Evolutionary conservation across 2,888 invertebrate genomes (phyloP).

Genomic region (Seira sanloemensis): DNA sequence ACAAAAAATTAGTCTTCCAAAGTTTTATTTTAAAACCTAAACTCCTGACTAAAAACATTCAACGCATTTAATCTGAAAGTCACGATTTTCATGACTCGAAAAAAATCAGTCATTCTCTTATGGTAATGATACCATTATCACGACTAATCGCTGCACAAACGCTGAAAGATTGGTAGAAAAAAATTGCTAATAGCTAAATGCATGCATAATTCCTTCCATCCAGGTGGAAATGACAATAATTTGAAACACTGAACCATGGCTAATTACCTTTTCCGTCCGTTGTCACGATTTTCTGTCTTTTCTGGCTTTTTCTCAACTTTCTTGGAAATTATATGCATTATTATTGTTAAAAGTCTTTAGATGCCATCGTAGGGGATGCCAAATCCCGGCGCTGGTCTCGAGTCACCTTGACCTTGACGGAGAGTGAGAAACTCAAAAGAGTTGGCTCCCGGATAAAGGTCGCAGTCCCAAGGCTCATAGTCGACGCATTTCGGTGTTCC

Average conservation of each 20-base stretch:
- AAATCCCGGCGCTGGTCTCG: slow-evolving; percentile 45
- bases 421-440: neutral
- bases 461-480: slow-evolving; percentile 56
- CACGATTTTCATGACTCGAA: neutral
- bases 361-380: slow-evolving; percentile 63
- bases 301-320: neutral
- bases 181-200: too few relatives aligned
- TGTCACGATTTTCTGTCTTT: too few relatives aligned
- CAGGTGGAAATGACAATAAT: neutral
- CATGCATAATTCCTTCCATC: too few relatives aligned
- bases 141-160: neutral
- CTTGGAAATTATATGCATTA: neutral
- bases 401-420: slow-evolving; percentile 36
- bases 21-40: too few relatives aligned
- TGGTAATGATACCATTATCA: neutral
- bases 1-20: too few relatives aligned
- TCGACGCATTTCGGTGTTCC: slow-evolving; percentile 45
- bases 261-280: neutral
- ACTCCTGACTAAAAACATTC: too few relatives aligned
- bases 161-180: too few relatives aligned
- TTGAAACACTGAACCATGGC: neutral
- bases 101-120: neutral
- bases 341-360: slow-evolving; percentile 25
- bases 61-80: too few relatives aligned
- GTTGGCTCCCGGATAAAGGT: neutral